Conservation (phyloP, 64 coral and sea anemone species). For the Astreopora myriophthalma region DNA sequence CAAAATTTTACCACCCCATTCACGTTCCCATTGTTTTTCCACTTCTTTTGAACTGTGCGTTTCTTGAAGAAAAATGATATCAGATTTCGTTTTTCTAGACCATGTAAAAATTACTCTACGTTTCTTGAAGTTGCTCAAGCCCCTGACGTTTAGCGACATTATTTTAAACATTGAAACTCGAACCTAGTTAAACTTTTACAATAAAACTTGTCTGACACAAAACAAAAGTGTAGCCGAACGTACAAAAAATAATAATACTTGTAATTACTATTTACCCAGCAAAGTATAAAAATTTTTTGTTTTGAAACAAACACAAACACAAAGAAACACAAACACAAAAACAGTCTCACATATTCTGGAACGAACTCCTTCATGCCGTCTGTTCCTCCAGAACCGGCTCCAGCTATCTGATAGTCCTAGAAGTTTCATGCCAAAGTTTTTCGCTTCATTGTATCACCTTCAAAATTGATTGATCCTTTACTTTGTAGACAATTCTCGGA, state of each 20-base stretch:
- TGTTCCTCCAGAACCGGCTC: neutral
- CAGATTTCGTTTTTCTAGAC: neutral
- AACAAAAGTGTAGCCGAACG: neutral
- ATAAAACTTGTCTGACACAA: neutral
- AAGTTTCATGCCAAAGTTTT: neutral
- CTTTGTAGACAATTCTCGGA: neutral
- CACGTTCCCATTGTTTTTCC: neutral
- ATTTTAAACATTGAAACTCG: neutral
- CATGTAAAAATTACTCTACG: neutral
- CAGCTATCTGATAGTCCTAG: neutral
- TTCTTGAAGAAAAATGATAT: neutral
- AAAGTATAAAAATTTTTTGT: neutral
- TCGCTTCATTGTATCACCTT: neutral
- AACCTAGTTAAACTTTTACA: neutral
- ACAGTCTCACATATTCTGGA: neutral
- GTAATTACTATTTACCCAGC: neutral
- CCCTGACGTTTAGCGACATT: neutral
- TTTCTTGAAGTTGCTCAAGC: neutral
- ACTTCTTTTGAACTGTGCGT: neutral
- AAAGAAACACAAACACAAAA: neutral
- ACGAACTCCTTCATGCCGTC: neutral
- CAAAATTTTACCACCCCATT: neutral
- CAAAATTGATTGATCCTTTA: neutral
- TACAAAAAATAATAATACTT: neutral
- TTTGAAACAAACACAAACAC: neutral